A percentile compares a stretch with the other conserved stretches of the same genome.
Conservation (phyloP, 2,113 vertebrate genomes). For the Aspidoscelis tigris region DNA sequence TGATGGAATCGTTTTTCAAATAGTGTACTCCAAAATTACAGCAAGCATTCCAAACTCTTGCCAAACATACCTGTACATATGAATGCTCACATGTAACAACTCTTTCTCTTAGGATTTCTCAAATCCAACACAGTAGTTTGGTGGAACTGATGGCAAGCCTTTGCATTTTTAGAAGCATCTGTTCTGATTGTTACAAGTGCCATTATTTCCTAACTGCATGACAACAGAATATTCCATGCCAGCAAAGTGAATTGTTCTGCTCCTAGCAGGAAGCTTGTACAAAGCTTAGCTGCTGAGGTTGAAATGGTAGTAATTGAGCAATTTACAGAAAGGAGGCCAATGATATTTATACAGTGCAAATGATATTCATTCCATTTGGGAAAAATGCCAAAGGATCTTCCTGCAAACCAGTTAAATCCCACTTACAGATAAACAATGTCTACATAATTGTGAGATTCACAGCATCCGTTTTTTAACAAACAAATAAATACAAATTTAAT, state of each 20-base stretch:
- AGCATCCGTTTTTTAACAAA: background rate
- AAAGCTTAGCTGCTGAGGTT: background rate
- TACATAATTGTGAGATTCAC: background rate
- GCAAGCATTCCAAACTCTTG: background rate
- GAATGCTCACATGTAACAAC: background rate
- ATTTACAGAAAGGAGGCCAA: background rate
- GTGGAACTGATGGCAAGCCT: background rate
- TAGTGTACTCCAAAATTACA: slow-evolving; percentile 3
- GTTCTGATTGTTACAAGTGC: background rate
- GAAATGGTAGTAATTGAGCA: background rate
- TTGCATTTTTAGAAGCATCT: background rate
- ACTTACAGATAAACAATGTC: background rate
- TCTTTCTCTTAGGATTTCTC: slow-evolving; percentile 13
- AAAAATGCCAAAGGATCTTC: background rate
- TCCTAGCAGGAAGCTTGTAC: background rate
- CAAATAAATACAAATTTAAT: background rate
- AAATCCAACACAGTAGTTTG: background rate
- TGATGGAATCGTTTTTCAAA: background rate
- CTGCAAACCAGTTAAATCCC: background rate
- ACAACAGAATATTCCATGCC: accelerated
- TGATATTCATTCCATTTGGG: background rate
- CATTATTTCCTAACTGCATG: background rate
- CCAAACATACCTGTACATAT: background rate
- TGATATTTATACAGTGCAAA: background rate
- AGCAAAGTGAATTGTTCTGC: background rate